Base-by-base conservation (phyloP, 2,888 invertebrate genomes). In the Carcina quercana region DNA sequence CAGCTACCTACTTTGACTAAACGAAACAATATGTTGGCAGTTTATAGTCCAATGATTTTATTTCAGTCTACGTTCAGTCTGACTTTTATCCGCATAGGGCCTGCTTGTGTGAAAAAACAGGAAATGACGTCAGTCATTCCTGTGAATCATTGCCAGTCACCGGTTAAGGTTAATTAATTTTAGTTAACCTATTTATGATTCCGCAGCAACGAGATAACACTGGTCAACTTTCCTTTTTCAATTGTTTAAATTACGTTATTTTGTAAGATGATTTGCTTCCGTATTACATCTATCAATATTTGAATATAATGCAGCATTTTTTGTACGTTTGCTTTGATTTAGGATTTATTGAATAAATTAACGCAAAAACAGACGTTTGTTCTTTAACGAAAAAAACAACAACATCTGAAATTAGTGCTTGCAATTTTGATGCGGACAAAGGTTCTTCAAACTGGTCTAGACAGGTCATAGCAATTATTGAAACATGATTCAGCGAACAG, bases 401-500 rank as follows among this genome's bases (percentile, higher is more conserved):
- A 40, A 39, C 30, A 37, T 41, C 28, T 35, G 28, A 54, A 54
- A 60, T 57, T 47, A 45, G 50, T 44, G 43, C 43, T 35, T 47
- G 38, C 43, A 7, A 32, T 42, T 35, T 38, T 37, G 30, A 35
- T 35, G 33, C 34, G 32, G 35, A 26, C 35, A 40, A 37, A 30
- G 33, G 43, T 37, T 41, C 44, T 24, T 7, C 19, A 19, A 19
- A 10, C 42, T 39, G 45, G 50, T 48, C 53, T 58, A 57, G 54
- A 53, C 43, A 41, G 42, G 40, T 33, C 42, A 15, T 45, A 38
- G 60, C 59, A 70, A 76, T 76, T 71, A 76, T 58, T 54, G 42
- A 62, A 67, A 70, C 70, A 49, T 47, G 42, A 71, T 73, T 64
- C 63, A 47, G 39, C 35, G 47, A 67, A 60, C 68, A 70, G 72